phyloP scores from a whole-genome alignment of 2,888 invertebrate species.

The Gnatocerus cornutus region DNA sequence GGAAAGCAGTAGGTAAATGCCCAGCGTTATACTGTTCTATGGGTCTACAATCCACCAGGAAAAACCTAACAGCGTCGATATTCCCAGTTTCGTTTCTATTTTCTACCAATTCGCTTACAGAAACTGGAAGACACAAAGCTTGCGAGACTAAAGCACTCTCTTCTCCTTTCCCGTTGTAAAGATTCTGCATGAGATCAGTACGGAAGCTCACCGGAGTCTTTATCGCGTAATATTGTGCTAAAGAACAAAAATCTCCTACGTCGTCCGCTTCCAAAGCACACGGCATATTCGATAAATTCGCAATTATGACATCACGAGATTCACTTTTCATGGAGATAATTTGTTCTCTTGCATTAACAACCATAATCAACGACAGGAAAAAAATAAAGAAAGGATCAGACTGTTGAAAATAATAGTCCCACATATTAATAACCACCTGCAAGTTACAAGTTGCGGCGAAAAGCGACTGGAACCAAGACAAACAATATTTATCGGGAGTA shows the following conservation, averaged over 20 bases:
- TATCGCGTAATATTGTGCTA: conserved; percentile 96
- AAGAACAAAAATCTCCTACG: conserved; percentile 95
- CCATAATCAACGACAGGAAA: conserved; percentile 94
- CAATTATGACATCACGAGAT: conserved; percentile 78
- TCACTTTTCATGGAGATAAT: conserved; percentile 85
- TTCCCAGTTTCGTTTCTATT: conserved; percentile 80
- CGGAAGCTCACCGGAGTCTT: conserved; percentile 96
- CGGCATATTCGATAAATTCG: conserved; percentile 76
- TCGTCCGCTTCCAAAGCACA: conserved; percentile 93
- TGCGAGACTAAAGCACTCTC: conserved; percentile 76
- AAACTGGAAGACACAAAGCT: conserved; percentile 96
- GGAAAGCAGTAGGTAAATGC: conserved; percentile 97
- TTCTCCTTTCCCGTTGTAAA: conserved; percentile 70
- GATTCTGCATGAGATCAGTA: conserved; percentile 82
- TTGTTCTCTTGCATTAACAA: conserved; percentile 94
- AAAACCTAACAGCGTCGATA: conserved; percentile 84
- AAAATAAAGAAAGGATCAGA: conserved; percentile 97
- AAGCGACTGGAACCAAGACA: conserved; percentile 91
- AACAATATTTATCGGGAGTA: conserved; percentile 91
- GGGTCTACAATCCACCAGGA: conserved; percentile 97
- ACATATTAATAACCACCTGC: conserved; percentile 92
- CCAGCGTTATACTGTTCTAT: conserved; percentile 98
- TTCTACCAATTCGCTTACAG: conserved; percentile 92
- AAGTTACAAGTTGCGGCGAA: conserved; percentile 91
- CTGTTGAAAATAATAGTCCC: conserved; percentile 97